Evolutionary conservation across 2,113 vertebrate genomes (phyloP), one percentile per base, ranked within the genome.

Genomic region (Neotoma lepida): DNA sequence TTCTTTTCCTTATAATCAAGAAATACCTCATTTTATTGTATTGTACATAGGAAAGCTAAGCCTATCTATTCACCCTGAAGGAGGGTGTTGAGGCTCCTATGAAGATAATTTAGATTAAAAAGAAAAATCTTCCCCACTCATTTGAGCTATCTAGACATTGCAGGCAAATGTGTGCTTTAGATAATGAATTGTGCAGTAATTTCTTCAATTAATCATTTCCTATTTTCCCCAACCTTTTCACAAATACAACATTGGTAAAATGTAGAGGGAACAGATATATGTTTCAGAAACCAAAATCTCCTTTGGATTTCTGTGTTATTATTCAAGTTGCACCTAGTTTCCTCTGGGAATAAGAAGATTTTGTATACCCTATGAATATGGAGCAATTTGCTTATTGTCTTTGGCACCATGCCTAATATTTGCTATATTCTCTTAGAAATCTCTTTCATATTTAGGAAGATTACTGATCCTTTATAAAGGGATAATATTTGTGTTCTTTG

Each of bases 171-270:
- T 78, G 8, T 86, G 28, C 91, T 85, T 96, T 92, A 94, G 46
- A 9, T 92, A 33, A 90, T 86, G 46, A 94, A 54, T 77, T 94
- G 90, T 90, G 41, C 7, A 90, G 68, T 91, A 88, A 76, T 81
- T 80, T 91, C 15, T 96, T 95, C 49, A 88, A 26, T 92, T 93
- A 22, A 68, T 90, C 35, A 84, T 91, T 94, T 88, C 68, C 33
- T 30, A 33, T 88, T 73, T 28, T 2, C 4, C 24, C n/a, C 41
- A 80, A 87, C 28, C 4, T 96, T 96, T 96, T 85, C 41, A 91
- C 63, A 89, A 91, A 74, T 89, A 56, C 20, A 89, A n/a, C 30
- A 44, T 93, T n/a, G 77, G 22, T 24, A 54, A 95, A 94, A 54
- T 61, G 77, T 51, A 80, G 86, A 92, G 22, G 30, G 9, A 93